Percentiles rank a stretch among this genome's conserved stretches.
Conservation (phyloP, 2,888 invertebrate species). For the Itoplectis maculator region DNA sequence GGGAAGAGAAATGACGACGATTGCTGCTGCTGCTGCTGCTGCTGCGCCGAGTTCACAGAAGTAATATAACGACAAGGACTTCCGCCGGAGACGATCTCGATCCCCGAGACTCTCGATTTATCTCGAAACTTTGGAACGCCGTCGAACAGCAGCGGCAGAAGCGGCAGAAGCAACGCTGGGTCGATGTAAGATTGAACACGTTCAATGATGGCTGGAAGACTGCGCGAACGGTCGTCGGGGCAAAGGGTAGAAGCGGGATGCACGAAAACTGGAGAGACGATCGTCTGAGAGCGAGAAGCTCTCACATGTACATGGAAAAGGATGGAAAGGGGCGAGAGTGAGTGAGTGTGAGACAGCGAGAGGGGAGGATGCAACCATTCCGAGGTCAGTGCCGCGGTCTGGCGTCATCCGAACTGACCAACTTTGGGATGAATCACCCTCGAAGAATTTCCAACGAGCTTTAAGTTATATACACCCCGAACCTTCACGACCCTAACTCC, state of each 20-base stretch:
- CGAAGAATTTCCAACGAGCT: slow-evolving; percentile 56
- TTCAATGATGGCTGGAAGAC: slow-evolving; percentile 38
- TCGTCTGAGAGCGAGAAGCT: slow-evolving; percentile 3
- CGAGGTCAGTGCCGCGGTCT: slow-evolving; percentile 62
- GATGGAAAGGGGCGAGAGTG: neutral
- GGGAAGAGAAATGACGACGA: slow-evolving; percentile 58
- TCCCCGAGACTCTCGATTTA: slow-evolving; percentile 72
- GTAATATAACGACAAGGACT: slow-evolving; percentile 77
- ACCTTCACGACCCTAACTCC: neutral
- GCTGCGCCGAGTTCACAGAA: slow-evolving; percentile 73
- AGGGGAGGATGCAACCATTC: slow-evolving; percentile 53
- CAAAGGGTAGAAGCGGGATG: neutral
- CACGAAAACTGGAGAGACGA: slow-evolving; percentile 22
- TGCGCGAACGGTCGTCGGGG: neutral
- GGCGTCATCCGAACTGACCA: slow-evolving; percentile 61
- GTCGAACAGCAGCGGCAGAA: slow-evolving; percentile 51
- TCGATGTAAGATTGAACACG: slow-evolving; percentile 64
- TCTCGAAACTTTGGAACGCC: slow-evolving; percentile 74
- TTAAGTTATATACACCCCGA: slow-evolving; percentile 25
- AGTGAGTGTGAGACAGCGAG: too few species aligned
- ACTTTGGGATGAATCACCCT: slow-evolving; percentile 64
- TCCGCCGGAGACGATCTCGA: slow-evolving; percentile 66
- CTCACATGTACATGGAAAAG: slow-evolving; percentile 12
- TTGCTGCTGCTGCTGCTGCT: slow-evolving; percentile 22
- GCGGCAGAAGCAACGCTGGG: slow-evolving; percentile 18